Conservation (phyloP, 2,797 vertebrate genomes). For the Etheostoma perlongum region DNA sequence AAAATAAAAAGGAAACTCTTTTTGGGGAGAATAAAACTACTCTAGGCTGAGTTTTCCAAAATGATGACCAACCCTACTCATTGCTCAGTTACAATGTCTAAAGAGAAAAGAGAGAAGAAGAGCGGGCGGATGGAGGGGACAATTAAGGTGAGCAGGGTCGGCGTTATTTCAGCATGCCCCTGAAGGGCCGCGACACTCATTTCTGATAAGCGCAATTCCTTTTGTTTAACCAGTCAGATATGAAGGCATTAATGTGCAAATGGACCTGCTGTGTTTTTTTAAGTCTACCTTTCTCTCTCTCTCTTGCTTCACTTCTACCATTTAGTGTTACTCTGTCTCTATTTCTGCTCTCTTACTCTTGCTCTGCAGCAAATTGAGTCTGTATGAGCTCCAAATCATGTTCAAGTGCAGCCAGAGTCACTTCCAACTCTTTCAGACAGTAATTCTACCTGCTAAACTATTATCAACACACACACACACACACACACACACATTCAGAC, state of each 20-base stretch:
- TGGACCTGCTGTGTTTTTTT: conserved; percentile 3
- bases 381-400: conserved; percentile 72
- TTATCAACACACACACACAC: conserved; percentile 38
- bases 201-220: conserved; percentile 19
- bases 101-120: not conserved
- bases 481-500: conserved; percentile 14
- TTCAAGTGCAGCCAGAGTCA: conserved; percentile 71
- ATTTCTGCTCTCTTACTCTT: conserved; percentile 6
- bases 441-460: conserved; percentile 58
- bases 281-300: not conserved
- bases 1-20: too few relatives aligned
- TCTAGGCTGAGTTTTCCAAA: too few relatives aligned
- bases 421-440: conserved; percentile 67
- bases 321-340: conserved; percentile 25
- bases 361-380: conserved; percentile 58
- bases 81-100: not conserved
- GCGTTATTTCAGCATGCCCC: conserved; percentile 24
- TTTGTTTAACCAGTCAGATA: conserved; percentile 19
- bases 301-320: conserved; percentile 25
- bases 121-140: not conserved
- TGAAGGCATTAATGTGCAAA: conserved; percentile 15
- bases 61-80: too few relatives aligned
- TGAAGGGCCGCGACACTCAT: not conserved
- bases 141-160: not conserved
- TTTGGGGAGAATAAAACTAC: too few relatives aligned